Conservation (phyloP, 2,113 vertebrate genomes). For the Puntigrus tetrazona region DNA sequence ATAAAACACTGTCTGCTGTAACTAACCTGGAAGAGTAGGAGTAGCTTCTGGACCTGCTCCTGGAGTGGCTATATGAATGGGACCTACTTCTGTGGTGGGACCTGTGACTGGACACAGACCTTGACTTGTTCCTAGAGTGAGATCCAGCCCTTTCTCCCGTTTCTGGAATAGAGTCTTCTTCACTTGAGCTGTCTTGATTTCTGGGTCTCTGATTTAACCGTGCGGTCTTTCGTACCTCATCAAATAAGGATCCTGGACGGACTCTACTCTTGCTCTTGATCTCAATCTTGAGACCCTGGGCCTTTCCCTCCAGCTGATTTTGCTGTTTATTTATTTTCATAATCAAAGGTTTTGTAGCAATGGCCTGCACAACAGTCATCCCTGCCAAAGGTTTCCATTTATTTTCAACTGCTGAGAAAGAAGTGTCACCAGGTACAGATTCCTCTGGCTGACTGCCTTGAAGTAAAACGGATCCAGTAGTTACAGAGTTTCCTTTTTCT, state of each 20-base stretch:
- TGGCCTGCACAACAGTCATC: slow-evolving; percentile 67
- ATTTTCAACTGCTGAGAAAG: slow-evolving; percentile 67
- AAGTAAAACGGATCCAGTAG: slow-evolving; percentile 29
- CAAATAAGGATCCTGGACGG: slow-evolving; percentile 93
- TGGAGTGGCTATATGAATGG: slow-evolving; percentile 84
- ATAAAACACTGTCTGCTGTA: not conserved
- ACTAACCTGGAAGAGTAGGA: slow-evolving; percentile 87
- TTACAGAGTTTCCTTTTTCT: slow-evolving; percentile 41
- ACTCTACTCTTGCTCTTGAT: slow-evolving; percentile 94
- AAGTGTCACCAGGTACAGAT: slow-evolving; percentile 50
- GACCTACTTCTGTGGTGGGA: slow-evolving; percentile 78
- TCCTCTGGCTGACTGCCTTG: slow-evolving; percentile 59
- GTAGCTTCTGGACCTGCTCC: slow-evolving; percentile 85
- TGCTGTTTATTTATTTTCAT: slow-evolving; percentile 60
- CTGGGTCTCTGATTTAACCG: slow-evolving; percentile 91
- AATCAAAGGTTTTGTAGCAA: slow-evolving; percentile 45
- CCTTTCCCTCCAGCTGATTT: slow-evolving; percentile 67
- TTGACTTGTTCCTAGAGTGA: slow-evolving; percentile 82
- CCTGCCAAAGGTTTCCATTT: slow-evolving; percentile 95
- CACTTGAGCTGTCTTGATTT: slow-evolving; percentile 93
- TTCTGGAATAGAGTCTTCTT: slow-evolving; percentile 80
- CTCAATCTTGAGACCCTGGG: slow-evolving; percentile 88
- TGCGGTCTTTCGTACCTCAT: slow-evolving; percentile 94
- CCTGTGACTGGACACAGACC: slow-evolving; percentile 83
- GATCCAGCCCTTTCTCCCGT: slow-evolving; percentile 76